Evolutionary conservation across 2,113 vertebrate genomes (phyloP), one percentile per base, ranked within the genome.

Genomic region (Glareola pratincola): DNA sequence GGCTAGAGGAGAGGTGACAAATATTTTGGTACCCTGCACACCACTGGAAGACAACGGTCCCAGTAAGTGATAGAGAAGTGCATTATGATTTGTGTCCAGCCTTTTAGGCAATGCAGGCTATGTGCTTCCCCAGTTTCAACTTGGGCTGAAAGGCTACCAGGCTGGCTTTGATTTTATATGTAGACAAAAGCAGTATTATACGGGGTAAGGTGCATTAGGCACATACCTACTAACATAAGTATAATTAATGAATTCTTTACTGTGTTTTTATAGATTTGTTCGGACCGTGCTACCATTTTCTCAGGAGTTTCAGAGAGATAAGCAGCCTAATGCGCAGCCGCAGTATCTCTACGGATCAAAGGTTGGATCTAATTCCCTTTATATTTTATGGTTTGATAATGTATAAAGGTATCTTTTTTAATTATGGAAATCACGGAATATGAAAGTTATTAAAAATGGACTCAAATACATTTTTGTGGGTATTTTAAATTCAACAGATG

Each of bases 221-320:
- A 1, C 51, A 50, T 2, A 17, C 8, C 10, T 85, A 9, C 27
- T 57, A 26, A 68, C 36, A 10, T 7, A 69, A 69, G 30, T 48
- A 5, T 63, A 79, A 91, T 68, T 82, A 75, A 74, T 77, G 6
- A 45, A 57, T 43, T 79, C 3, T 76, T 6, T 77, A 34, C 71
- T 90, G 66, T 96, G 45, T 66, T 83, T 30, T 19, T 76, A 10
- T 94, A 99, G 99, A 68, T 99, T 99, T 98, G 99, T 99, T 95
- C 98, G 99, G 64, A 99, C 99, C 2, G 98, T 99, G 43, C 96
- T 99, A 47, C 98, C 99, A 0, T 99, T 99, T 97, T 99, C 99
- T 92, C 99, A 99, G 95, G 99, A 99, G 95, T 99, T 99, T 97
- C 99, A 99, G 92, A 98, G 99, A 48, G 99, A 99, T 96, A 99